phyloP scores from a whole-genome alignment of 2,888 invertebrate genomes.

The Drosophila phalerata region DNA sequence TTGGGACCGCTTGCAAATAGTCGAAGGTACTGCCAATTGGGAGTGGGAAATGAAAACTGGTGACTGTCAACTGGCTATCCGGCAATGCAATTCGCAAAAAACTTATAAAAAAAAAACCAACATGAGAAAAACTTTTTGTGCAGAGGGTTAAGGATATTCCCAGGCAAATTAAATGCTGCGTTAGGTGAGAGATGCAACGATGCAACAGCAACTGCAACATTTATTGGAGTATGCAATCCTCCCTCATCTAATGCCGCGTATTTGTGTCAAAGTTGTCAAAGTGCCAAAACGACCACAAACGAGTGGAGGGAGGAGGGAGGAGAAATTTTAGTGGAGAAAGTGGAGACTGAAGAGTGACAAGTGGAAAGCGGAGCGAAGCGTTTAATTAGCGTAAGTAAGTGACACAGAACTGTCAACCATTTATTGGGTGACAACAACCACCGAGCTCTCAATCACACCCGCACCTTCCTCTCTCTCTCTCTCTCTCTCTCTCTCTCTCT shows the following conservation, averaged over 20 bases:
- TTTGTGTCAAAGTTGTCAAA: conserved; percentile 64
- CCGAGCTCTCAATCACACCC: conserved; percentile 30
- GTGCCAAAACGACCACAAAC: conserved; percentile 46
- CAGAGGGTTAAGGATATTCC: conserved; percentile 17
- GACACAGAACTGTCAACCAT: conserved; percentile 61
- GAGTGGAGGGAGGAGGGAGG: neutral
- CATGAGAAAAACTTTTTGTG: conserved; percentile 23
- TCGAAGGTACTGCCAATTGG: conserved; percentile 22
- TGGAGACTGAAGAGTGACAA: neutral
- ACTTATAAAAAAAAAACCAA: neutral
- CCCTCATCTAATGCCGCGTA: conserved; percentile 36
- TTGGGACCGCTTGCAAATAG: conserved; percentile 16
- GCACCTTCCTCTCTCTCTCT: neutral
- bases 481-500: neutral
- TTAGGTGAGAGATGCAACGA: conserved; percentile 9
- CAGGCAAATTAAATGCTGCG: conserved; percentile 55
- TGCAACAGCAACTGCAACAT: conserved; percentile 3
- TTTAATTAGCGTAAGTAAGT: conserved; percentile 80
- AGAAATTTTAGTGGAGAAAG: neutral
- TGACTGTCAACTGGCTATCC: conserved; percentile 42
- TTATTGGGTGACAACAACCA: conserved; percentile 52
- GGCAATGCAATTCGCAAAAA: conserved; percentile 29
- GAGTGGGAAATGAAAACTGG: conserved; percentile 24
- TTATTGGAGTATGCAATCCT: neutral
- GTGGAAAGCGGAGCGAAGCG: conserved; percentile 33